Percentiles rank a stretch among this genome's conserved stretches.
Evolutionary conservation across 2,888 invertebrate genomes (phyloP).

Genomic region (Mesorhabditis spiculigera): DNA sequence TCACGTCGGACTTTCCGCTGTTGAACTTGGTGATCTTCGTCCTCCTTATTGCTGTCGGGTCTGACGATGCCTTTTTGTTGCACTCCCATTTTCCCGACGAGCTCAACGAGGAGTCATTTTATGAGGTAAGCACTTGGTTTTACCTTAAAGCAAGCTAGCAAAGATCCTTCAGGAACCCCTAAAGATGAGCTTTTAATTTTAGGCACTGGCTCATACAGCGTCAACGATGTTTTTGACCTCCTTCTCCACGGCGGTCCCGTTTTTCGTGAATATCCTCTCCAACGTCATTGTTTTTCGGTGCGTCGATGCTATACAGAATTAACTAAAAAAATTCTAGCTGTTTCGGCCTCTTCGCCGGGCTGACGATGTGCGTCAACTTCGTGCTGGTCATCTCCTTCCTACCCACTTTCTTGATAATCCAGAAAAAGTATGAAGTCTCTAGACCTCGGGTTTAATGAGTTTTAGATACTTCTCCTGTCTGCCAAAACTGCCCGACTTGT

Average conservation of each 20-base stretch:
- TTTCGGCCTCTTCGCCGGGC: conserved; percentile 75
- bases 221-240: conserved; percentile 57
- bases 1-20: conserved; percentile 51
- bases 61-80: conserved; percentile 55
- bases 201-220: conserved; percentile 41
- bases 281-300: conserved; percentile 53
- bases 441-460: background rate
- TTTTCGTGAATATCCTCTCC: conserved; percentile 52
- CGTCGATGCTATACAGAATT: background rate
- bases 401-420: conserved; percentile 35
- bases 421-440: conserved; percentile 16
- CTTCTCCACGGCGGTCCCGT: conserved; percentile 54
- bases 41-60: conserved; percentile 52
- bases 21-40: conserved; percentile 55
- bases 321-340: conserved; percentile 27
- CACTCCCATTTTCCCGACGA: conserved; percentile 44
- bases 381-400: conserved; percentile 68
- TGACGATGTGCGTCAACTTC: conserved; percentile 85
- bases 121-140: conserved; percentile 21
- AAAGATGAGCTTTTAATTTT: conserved; percentile 12
- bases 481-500: conserved; percentile 8
- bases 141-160: too few species aligned
- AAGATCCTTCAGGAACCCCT: background rate
- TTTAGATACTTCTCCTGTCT: conserved; percentile 14
- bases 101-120: conserved; percentile 36